Base-by-base conservation (phyloP, 2,113 vertebrate genomes). In the Podiceps cristatus region DNA sequence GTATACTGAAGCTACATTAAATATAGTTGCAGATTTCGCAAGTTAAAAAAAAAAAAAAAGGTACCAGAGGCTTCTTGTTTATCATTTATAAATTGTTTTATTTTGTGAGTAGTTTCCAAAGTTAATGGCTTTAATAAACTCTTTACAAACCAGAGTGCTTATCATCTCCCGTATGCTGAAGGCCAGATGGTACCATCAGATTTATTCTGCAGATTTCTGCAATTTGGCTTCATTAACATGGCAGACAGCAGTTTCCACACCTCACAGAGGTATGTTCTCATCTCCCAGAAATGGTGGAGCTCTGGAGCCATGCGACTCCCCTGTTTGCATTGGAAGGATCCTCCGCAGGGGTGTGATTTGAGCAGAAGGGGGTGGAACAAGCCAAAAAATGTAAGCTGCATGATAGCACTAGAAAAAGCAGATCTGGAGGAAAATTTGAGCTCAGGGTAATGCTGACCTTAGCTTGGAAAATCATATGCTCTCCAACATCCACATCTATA, bases 191-290 rank as follows among this genome's bases (percentile, higher is more conserved):
- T 59, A 35, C 42, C 75, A 63, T 22, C 37, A 52, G 59, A 55
- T 96, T 92, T 44, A 33, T 28, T 37, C 67, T 56, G 45, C 63
- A 59, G 31, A 14, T 86, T 79, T 66, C 58, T 88, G 71, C 78
- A 83, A 5, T 60, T 78, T 93, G 96, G 72, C 72, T 88, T 72
- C 72, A 44, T 78, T 93, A 88, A 27, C 1, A 16, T 15, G 62
- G 72, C 88, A 88, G 55, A 78, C 83, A 95, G 86, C 25, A 78
- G 8, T 67, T 96, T 52, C 94, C 97, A 96, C 86, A 94, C 72
- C 68, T 92, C 67, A 47, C 75, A 67, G 92, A 94, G 44, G 44
- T 81, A 86, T 81, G 68, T 94, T 91, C 75, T 92, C 66, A 52
- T 78, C 64, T 80, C 88, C 72, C 92, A 93, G 88, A 84, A 92